Conservation (phyloP, 2,113 vertebrate genomes). For the Eulemur macaco region DNA sequence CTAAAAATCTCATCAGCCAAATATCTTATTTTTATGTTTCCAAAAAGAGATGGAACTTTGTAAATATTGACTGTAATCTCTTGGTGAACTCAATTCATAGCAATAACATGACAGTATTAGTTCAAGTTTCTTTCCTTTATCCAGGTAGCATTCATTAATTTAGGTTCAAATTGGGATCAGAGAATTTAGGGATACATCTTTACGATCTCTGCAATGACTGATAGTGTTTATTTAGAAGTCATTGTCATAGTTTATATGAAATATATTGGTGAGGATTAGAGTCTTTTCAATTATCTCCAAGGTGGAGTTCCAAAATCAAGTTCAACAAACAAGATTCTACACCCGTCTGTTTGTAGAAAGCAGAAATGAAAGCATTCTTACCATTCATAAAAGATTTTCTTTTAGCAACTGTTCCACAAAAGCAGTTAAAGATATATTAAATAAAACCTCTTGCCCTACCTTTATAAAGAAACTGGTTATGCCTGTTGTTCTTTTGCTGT, state of each 20-base stretch:
- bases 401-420: not conserved
- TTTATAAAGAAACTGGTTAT: not conserved
- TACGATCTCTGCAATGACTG: not conserved
- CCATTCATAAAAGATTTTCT: not conserved
- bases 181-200: not conserved
- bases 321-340: not conserved
- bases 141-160: not conserved
- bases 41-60: not conserved
- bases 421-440: not conserved
- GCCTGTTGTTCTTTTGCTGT: not conserved
- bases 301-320: not conserved
- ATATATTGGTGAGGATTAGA: not conserved
- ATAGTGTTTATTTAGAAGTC: not conserved
- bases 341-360: not conserved
- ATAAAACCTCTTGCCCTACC: not conserved
- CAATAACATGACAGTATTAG: not conserved
- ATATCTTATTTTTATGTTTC: not conserved
- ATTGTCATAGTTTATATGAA: not conserved
- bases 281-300: not conserved
- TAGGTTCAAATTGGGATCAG: not conserved
- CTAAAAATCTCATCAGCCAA: not conserved
- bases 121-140: not conserved
- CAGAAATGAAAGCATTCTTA: slow-evolving; percentile 1
- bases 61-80: not conserved
- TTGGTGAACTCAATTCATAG: not conserved